Conservation (phyloP, 64 coral and sea anemone genomes). For the Porites lutea region DNA sequence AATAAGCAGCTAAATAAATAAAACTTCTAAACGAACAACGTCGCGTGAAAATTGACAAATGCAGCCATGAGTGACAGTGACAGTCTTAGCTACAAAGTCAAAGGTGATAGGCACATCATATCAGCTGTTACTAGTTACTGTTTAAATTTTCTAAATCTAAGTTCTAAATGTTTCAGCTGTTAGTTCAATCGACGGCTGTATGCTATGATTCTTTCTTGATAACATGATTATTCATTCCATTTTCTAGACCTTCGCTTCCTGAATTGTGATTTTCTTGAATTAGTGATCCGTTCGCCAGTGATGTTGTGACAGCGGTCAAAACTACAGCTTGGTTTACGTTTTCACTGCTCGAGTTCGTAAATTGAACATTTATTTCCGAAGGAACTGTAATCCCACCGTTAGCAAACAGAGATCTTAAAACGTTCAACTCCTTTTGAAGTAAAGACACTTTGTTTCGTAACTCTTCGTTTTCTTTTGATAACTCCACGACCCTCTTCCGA, state of each 20-base stretch:
- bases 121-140: too few species aligned
- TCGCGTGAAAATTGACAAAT: not conserved
- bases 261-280: constrained; percentile 24
- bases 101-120: too few species aligned
- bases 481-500: constrained; percentile 67
- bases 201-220: constrained; percentile 51
- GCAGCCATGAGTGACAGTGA: not conserved
- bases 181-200: not conserved
- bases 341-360: constrained; percentile 69
- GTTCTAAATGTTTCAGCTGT: too few species aligned
- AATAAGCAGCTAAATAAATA: not conserved
- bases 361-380: constrained; percentile 79
- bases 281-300: constrained; percentile 12
- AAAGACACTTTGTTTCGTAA: constrained; percentile 94
- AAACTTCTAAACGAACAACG: not conserved
- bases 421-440: constrained; percentile 97
- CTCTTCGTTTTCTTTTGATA: constrained; percentile 94
- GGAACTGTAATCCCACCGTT: constrained; percentile 90
- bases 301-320: constrained; percentile 70
- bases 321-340: constrained; percentile 48
- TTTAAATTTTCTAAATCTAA: too few species aligned
- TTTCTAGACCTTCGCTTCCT: constrained; percentile 3
- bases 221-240: constrained; percentile 9
- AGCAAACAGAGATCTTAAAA: constrained; percentile 92
- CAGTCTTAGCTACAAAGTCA: too few species aligned